Evolutionary conservation across 2,113 vertebrate genomes (phyloP).

Genomic region (Tachysurus fulvidraco): DNA sequence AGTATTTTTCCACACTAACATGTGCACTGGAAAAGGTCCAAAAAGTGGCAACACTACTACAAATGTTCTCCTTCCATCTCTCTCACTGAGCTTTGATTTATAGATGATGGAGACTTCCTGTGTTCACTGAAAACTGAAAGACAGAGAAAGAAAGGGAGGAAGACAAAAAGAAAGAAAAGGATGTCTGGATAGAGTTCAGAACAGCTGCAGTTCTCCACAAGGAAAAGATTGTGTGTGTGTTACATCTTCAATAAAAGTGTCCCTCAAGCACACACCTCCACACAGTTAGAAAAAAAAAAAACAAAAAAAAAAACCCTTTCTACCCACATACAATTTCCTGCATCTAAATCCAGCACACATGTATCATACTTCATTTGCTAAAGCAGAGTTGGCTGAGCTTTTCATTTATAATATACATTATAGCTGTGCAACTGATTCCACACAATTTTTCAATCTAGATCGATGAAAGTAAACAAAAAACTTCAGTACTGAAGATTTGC

Average conservation of each 20-base stretch:
- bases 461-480: neutral
- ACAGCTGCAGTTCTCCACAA: constrained; percentile 78
- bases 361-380: neutral
- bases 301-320: constrained; percentile 21
- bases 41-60: neutral
- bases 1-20: neutral
- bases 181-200: constrained; percentile 78
- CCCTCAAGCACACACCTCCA: constrained; percentile 24
- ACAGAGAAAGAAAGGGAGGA: neutral
- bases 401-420: neutral
- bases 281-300: constrained; percentile 35
- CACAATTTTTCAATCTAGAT: neutral
- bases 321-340: constrained; percentile 13
- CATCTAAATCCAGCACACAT: neutral
- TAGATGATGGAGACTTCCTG: constrained; percentile 85
- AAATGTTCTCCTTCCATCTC: constrained; percentile 23
- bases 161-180: constrained; percentile 18
- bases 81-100: constrained; percentile 76
- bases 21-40: neutral
- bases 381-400: neutral
- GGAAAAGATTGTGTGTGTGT: constrained; percentile 67
- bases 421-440: neutral
- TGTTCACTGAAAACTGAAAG: constrained; percentile 72
- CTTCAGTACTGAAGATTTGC: neutral
- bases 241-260: neutral